phyloP scores from a whole-genome alignment of 2,113 vertebrate species.

The Condylura cristata region DNA sequence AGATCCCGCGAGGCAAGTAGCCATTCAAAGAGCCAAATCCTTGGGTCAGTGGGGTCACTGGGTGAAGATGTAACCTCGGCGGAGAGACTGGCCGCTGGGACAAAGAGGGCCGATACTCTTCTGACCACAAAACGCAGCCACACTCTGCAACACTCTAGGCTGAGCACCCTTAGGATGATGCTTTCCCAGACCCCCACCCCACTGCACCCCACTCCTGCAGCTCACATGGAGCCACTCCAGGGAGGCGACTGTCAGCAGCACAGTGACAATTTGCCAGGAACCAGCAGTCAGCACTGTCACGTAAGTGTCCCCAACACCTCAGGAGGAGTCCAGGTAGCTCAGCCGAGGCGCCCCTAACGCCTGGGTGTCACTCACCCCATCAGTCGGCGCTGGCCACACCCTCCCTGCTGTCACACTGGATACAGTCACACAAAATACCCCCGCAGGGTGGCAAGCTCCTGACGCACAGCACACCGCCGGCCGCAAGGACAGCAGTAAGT shows the following conservation, averaged over 20 bases:
- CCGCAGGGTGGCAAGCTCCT: neutral
- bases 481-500: neutral
- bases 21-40: neutral
- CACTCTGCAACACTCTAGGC: neutral
- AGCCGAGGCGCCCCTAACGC: neutral
- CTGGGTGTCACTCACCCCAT: neutral
- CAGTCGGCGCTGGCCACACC: neutral
- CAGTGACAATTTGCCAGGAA: neutral
- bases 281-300: neutral
- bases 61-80: neutral
- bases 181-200: neutral
- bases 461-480: neutral
- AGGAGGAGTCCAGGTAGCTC: neutral
- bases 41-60: too few relatives aligned
- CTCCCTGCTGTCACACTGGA: neutral
- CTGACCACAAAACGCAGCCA: neutral
- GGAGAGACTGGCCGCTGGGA: neutral
- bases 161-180: neutral
- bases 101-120: neutral
- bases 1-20: neutral
- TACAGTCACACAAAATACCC: neutral
- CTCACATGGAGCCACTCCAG: neutral
- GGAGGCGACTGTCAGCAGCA: neutral
- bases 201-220: neutral
- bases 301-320: neutral